Base-by-base conservation (phyloP, 2,888 invertebrate genomes). In the Hydrotaea cyrtoneurina region DNA sequence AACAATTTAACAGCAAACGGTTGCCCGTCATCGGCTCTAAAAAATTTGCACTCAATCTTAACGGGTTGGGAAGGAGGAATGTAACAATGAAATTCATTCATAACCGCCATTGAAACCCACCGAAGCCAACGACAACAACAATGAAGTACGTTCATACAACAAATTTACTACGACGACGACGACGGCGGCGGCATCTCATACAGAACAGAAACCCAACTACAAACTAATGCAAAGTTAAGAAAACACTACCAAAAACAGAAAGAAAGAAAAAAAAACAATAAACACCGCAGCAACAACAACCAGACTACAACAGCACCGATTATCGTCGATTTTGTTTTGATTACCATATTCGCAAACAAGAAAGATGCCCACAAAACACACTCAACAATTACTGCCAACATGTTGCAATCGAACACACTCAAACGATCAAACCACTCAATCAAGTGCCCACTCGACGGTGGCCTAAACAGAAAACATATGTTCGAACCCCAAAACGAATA, bases 271-370 rank as follows among this genome's bases (percentile, higher is more conserved):
- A 50, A 53, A 36, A 26, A 46, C 39, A 73, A 57, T 69, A 66
- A n/a, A 78, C 19, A 74, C 2, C 50, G 8, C 23, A 55, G 36
- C 43, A 46, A 15, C 46, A 69, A 46, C 46, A 53, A 71, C 64
- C 36, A 64, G 75, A 69, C 13, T 13, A 64, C 74, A 69, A 71
- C 39, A 80, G 46, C 57, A 66, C 26, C 26, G 53, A 76, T 80
- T 82, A 86, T 86, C 72, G 59, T 43, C 66, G n/a, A 82, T 77
- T 87, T 82, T 87, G 86, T 87, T 87, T 87, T 87, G 87, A 86
- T 87, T 86, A 83, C 83, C 73, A 78, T 79, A 86, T 87, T 86
- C 87, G 85, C 86, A 81, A 87, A 73, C 82, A 85, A 66, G 50
- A 71, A 72, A 23, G 46, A n/a, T 4, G 17, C 21, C 13, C 4